A percentile compares a stretch with the other conserved stretches of the same genome.
phyloP scores from a whole-genome alignment of 2,888 invertebrate species.

The Steinernema carpocapsae region DNA sequence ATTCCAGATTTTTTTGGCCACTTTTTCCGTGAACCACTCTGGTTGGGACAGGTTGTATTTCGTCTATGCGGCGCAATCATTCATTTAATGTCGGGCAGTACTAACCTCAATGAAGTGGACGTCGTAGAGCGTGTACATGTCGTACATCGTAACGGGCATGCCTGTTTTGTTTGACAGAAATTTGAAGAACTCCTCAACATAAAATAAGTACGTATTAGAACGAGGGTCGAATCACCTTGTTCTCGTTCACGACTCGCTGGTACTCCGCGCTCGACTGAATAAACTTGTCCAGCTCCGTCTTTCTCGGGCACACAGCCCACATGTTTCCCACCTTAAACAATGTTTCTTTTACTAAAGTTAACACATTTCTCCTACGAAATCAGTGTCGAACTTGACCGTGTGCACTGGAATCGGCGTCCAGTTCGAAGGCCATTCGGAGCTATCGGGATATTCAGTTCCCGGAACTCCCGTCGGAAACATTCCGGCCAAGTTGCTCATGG shows the following conservation, averaged over 20 bases:
- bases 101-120: constrained; percentile 60
- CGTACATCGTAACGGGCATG: constrained; percentile 49
- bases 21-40: constrained; percentile 53
- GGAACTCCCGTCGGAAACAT: constrained; percentile 73
- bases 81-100: neutral
- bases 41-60: constrained; percentile 59
- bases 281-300: constrained; percentile 49
- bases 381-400: constrained; percentile 51
- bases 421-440: constrained; percentile 49
- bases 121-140: constrained; percentile 57
- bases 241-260: constrained; percentile 47
- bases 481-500: constrained; percentile 82
- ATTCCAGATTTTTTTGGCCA: constrained; percentile 48
- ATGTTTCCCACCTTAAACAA: constrained; percentile 53
- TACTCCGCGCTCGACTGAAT: constrained; percentile 48
- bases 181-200: constrained; percentile 37
- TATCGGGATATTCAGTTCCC: constrained; percentile 54
- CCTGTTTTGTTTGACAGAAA: constrained; percentile 54
- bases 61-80: constrained; percentile 42
- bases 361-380: constrained; percentile 46
- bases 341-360: neutral
- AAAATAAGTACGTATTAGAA: neutral
- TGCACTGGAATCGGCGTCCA: constrained; percentile 65
- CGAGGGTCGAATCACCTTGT: constrained; percentile 39
- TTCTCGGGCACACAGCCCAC: constrained; percentile 57